Evolutionary conservation across 2,797 vertebrate genomes (phyloP).

Genomic region (Cygnus olor): DNA sequence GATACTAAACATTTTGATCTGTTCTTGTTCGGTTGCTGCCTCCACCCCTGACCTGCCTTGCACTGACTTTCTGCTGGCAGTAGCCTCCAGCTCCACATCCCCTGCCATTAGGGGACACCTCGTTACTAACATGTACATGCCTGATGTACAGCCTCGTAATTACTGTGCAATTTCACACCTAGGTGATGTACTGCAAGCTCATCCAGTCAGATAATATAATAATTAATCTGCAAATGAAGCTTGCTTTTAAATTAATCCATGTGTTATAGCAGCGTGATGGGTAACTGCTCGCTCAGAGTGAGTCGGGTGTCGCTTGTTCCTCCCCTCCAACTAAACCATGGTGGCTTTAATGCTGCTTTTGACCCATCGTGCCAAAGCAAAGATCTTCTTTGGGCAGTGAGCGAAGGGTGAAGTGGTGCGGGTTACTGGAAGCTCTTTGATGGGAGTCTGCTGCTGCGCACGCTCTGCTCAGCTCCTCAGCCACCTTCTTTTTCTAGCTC

Average conservation of each 20-base stretch:
- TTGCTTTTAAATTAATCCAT: constrained; percentile 36
- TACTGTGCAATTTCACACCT: constrained; percentile 35
- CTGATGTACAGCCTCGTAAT: background rate
- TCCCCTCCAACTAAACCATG: background rate
- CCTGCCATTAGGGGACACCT: constrained; percentile 37
- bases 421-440: background rate
- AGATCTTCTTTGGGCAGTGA: fast-evolving
- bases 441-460: background rate
- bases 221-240: constrained; percentile 59
- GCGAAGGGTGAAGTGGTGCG: background rate
- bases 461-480: background rate
- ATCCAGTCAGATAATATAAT: constrained; percentile 30
- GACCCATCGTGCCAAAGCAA: background rate
- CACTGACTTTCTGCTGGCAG: background rate
- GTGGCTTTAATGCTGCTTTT: background rate
- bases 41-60: constrained; percentile 1
- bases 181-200: constrained; percentile 33
- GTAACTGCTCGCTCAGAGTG: background rate
- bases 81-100: background rate
- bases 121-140: background rate
- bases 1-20: background rate
- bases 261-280: background rate
- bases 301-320: background rate
- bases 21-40: background rate
- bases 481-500: background rate